Evolutionary conservation across 2,113 vertebrate genomes (phyloP).

Genomic region (Acrocephalus arundinaceus): DNA sequence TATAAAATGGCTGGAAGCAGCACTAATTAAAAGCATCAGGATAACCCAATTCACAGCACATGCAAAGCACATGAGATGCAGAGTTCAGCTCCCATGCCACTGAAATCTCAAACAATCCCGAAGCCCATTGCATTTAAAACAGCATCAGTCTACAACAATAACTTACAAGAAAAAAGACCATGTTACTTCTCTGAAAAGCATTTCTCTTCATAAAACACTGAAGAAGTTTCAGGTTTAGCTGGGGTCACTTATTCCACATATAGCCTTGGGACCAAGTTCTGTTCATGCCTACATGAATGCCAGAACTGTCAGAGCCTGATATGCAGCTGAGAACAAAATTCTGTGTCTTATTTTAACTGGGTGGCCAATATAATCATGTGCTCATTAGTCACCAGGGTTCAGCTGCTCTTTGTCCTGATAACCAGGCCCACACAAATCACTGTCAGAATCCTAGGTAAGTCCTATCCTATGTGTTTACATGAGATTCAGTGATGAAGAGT

Average conservation of each 20-base stretch:
- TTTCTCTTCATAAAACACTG: neutral
- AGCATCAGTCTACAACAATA: neutral
- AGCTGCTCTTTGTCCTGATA: neutral
- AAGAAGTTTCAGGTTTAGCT: neutral
- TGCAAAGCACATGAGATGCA: constrained; percentile 60
- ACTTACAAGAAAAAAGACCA: neutral
- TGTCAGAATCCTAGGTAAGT: fast-evolving
- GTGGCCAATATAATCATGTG: neutral
- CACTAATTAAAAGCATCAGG: constrained; percentile 59
- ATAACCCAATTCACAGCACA: constrained; percentile 40
- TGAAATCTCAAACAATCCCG: neutral
- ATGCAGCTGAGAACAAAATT: neutral
- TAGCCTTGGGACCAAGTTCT: neutral
- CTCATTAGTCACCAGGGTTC: neutral
- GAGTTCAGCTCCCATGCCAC: neutral
- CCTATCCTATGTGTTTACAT: neutral
- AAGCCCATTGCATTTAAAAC: constrained; percentile 9
- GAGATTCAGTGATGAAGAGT: neutral
- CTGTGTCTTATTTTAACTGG: neutral
- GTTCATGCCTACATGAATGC: neutral
- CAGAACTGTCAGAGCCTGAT: neutral
- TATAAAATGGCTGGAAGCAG: constrained; percentile 59
- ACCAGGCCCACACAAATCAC: neutral
- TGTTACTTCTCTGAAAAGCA: neutral
- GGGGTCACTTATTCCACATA: neutral